phyloP scores from a whole-genome alignment of 2,888 invertebrate genomes.

The Mythimna vitellina region DNA sequence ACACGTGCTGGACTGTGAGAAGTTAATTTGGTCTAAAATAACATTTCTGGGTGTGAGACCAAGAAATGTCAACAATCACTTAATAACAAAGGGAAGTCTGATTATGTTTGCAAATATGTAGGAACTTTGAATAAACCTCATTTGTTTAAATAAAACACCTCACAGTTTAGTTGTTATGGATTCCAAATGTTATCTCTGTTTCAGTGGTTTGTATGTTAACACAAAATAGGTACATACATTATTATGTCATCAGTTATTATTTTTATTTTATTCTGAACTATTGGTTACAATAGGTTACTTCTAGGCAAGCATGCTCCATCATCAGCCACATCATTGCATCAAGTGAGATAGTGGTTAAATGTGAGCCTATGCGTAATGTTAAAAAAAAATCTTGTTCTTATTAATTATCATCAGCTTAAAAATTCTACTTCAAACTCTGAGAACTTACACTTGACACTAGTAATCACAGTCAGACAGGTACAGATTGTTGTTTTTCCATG shows the following conservation, averaged over 20 bases:
- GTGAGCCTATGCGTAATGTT: too few relatives aligned
- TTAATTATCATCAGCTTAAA: neutral
- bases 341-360: too few relatives aligned
- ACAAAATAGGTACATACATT: too few relatives aligned
- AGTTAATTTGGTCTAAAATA: constrained; percentile 3
- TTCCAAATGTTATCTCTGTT: neutral
- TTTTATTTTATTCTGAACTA: neutral
- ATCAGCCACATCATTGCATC: too few relatives aligned
- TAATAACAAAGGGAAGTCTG: constrained; percentile 27
- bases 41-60: constrained; percentile 4
- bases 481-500: too few relatives aligned
- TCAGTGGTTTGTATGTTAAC: neutral
- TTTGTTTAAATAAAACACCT: neutral
- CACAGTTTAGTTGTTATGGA: neutral
- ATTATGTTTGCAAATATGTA: constrained; percentile 1
- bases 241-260: neutral
- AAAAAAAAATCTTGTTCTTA: neutral
- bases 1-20: neutral
- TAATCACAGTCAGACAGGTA: too few relatives aligned
- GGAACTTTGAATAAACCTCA: neutral
- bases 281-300: too few relatives aligned
- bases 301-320: too few relatives aligned
- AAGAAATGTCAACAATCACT: constrained; percentile 14
- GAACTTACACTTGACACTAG: too few relatives aligned
- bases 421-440: too few relatives aligned